Conservation (phyloP, 2,113 vertebrate genomes). For the Scomber japonicus region DNA sequence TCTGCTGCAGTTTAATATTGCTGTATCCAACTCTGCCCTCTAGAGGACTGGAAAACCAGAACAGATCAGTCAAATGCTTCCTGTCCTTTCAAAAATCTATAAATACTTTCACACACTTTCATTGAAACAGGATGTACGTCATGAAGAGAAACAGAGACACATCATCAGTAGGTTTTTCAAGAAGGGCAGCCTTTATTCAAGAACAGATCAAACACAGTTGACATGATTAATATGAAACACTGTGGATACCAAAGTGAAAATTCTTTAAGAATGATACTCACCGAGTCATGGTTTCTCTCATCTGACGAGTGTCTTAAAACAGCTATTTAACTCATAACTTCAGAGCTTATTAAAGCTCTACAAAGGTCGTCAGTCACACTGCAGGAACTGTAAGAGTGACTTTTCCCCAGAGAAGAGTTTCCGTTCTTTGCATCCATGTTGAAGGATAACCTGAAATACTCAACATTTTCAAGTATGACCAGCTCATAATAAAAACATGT, state of each 20-base stretch:
- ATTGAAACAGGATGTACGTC: not conserved
- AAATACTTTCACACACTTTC: not conserved
- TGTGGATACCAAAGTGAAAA: not conserved
- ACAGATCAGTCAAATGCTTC: not conserved
- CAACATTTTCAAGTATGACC: slow-evolving; percentile 12
- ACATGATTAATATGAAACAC: slow-evolving; percentile 12
- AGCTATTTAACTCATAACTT: not conserved
- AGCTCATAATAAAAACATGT: not conserved
- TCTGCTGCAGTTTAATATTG: not conserved
- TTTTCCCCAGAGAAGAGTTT: not conserved
- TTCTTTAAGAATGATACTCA: slow-evolving; percentile 57
- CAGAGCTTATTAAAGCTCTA: not conserved
- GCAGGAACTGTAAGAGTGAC: not conserved
- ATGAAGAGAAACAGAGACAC: not conserved
- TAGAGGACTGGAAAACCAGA: slow-evolving; percentile 11
- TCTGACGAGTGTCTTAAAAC: not conserved
- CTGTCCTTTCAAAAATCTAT: not conserved
- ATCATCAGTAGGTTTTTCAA: slow-evolving; percentile 6
- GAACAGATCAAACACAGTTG: not conserved
- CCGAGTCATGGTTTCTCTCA: not conserved
- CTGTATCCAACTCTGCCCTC: slow-evolving; percentile 14
- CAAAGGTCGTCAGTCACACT: not conserved
- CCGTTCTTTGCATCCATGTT: not conserved
- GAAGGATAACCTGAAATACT: slow-evolving; percentile 53
- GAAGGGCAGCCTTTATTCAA: slow-evolving; percentile 57